Percentiles rank a stretch among this genome's conserved stretches.
phyloP scores from a whole-genome alignment of 2,113 vertebrate species.

The Albula glossodonta region DNA sequence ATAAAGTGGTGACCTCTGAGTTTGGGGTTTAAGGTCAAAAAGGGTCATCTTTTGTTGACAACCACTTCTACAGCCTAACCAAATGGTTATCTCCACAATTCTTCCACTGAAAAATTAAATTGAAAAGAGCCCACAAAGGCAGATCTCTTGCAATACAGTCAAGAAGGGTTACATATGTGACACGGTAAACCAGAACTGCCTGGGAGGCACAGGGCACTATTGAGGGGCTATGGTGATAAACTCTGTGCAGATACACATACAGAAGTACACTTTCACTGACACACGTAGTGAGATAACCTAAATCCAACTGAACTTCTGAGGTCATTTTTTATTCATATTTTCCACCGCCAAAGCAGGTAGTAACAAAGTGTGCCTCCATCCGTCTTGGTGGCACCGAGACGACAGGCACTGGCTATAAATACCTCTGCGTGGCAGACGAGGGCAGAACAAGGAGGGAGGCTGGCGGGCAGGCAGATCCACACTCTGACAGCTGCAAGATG shows the following conservation, averaged over 20 bases:
- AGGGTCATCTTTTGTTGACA: background rate
- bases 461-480: constrained; percentile 33
- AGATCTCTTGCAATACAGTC: too few relatives aligned
- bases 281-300: background rate
- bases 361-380: constrained; percentile 43
- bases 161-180: too few relatives aligned
- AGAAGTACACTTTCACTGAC: background rate
- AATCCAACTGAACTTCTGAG: background rate
- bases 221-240: too few relatives aligned
- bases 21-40: background rate
- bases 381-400: constrained; percentile 43
- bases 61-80: too few relatives aligned
- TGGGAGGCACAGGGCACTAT: too few relatives aligned
- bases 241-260: background rate
- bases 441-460: constrained; percentile 30
- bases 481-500: constrained; percentile 32
- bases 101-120: too few relatives aligned
- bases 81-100: too few relatives aligned
- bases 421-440: constrained; percentile 31
- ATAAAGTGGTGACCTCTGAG: background rate
- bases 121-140: too few relatives aligned
- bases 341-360: constrained; percentile 5
- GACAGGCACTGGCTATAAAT: constrained; percentile 46
- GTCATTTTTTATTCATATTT: constrained; percentile 24
- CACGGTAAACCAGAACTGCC: too few relatives aligned